Evolutionary conservation across 2,888 invertebrate species (phyloP), one percentile per base, ranked within the genome.

Genomic region (Mycalesis mineus): DNA sequence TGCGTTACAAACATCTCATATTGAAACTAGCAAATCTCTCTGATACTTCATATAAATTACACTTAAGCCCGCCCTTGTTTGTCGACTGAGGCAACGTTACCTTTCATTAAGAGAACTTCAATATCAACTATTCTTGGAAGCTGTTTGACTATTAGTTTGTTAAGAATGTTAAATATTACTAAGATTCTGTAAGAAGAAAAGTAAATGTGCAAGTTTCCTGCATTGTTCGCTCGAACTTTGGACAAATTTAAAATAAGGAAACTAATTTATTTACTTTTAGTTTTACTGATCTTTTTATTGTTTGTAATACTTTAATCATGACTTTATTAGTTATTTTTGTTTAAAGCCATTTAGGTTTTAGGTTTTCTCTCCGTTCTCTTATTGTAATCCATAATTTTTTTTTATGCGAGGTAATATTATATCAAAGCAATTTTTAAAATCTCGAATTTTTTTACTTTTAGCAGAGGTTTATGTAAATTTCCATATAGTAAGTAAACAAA

Each of bases 51-150:
- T 42, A 28, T 44, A 44, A 44, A 28, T 44, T 44, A 13, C 28
- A 44, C 41, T 42, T 22, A n/a, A 4, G 7, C 5, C 11, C 7
- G 2, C 7, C 44, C 13, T 8, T 28, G 44, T 44, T 28, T 44
- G 44, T 29, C 28, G 28, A 3, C 44, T 29, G 3, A n/a, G 13
- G 7, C 28, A 13, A 13, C 29, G 28, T 28, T 29, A 44, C 33
- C 14, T 47, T 47, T 47, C 31, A 47, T 47, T 33, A 47, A 47
- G 33, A 11, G 11, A 47, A 47, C 47, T 47, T 47, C 11, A 36
- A 11, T 47, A 47, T 47, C 31, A 47, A 47, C 31, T 47, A 47
- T 33, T 33, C 47, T 11, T 6, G 47, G 31, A 47, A 47, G 31
- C 31, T 45, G 31, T 31, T 15, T 13, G 14, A 31, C 45, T 45